phyloP scores from a whole-genome alignment of 2,888 invertebrate genomes.

The Galerucella pusilla region DNA sequence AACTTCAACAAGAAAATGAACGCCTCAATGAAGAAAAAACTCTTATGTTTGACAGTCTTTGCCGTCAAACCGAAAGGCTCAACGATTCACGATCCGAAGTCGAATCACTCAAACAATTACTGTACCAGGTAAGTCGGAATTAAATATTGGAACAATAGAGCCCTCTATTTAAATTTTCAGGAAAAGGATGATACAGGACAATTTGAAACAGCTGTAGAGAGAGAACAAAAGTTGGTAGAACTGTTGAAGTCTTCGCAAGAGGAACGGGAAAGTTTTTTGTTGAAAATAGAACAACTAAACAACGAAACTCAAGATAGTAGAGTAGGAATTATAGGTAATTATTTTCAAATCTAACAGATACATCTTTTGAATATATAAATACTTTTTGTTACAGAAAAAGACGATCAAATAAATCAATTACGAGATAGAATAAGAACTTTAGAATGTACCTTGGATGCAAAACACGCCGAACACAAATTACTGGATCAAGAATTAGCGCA shows the following conservation, averaged over 20 bases:
- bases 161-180: conserved; percentile 40
- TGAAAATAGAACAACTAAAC: conserved; percentile 83
- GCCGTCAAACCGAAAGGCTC: conserved; percentile 90
- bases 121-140: conserved; percentile 73
- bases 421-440: conserved; percentile 77
- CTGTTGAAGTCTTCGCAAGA: conserved; percentile 86
- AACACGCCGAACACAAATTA: conserved; percentile 79
- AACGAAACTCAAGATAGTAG: conserved; percentile 76
- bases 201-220: conserved; percentile 73
- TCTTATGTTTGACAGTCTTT: conserved; percentile 88
- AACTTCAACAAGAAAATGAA: conserved; percentile 89
- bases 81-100: conserved; percentile 89
- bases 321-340: conserved; percentile 33
- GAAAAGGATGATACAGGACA: conserved; percentile 48
- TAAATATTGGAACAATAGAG: neutral
- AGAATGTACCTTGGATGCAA: conserved; percentile 80
- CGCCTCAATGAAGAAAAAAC: conserved; percentile 89
- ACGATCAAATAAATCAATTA: conserved; percentile 73
- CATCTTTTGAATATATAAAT: neutral
- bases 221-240: conserved; percentile 85
- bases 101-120: conserved; percentile 83
- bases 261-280: conserved; percentile 77
- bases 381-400: conserved; percentile 63
- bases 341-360: neutral
- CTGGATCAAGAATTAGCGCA: conserved; percentile 78